Evolutionary conservation across 1,140 invertebrate genomes (phyloP), one percentile per base, ranked within the genome.

Genomic region (Brachionus paranguensis): DNA sequence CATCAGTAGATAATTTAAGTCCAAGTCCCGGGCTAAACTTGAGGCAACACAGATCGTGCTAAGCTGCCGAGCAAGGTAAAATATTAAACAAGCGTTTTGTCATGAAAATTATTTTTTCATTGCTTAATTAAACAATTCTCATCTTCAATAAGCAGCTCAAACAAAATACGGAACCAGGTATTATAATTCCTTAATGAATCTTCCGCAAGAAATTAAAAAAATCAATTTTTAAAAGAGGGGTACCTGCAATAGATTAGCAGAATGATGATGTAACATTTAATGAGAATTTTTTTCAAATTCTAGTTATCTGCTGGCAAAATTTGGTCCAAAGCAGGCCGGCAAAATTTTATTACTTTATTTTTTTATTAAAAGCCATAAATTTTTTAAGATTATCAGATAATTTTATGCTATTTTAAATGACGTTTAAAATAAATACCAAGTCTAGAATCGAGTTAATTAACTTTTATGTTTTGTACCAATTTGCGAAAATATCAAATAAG

Each of bases 391-490:
- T 60, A 60, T 60, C 53, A 60, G 53, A 60, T 60, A 60, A 60
- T 60, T 60, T 60, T 60, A 60, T 20, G n/a, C 53, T 60, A 60
- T 20, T 60, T 20, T 60, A 60, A 60, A 60, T 60, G 53, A 60
- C 53, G 53, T 24, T n/a, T 20, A 60, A 20, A 60, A 11, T 68
- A 68, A 68, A 68, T 68, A 68, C 65, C 65, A 68, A 68, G 65
- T 68, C 65, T 68, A 68, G 65, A 68, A 68, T 68, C 65, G n/a
- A 68, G 65, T 68, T 68, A 68, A 68, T 68, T 68, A 68, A 41
- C 65, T 68, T 60, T 60, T 60, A 20, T 60, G 53, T 24, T 60
- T 60, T 60, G 53, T 24, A 60, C 53, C 53, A 68, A 33, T 33
- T 68, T 68, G 14, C 24, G 11, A 68, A 68, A 68, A 68, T 33